These are phyloP conservation scores for Aviceda cuculoides DNA, from an alignment of 2,797 vertebrate species.

Conservation along the genomic window DNA sequence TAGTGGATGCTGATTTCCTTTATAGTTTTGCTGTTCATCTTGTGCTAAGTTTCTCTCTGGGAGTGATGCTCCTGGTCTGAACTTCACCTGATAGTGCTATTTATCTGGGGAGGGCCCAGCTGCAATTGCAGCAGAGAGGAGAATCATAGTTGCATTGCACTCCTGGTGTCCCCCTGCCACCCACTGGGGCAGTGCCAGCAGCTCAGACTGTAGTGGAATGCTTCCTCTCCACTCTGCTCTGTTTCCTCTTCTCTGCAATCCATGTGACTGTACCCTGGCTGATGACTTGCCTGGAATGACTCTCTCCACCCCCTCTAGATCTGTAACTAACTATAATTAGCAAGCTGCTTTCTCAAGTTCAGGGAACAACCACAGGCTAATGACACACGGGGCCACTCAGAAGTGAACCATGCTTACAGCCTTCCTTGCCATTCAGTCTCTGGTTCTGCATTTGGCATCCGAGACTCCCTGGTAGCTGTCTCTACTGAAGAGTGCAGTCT, in stretches of 20 bases:
- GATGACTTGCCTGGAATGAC: neutral
- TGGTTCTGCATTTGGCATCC: neutral
- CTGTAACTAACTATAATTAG: neutral
- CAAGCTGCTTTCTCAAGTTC: neutral
- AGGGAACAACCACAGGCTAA: neutral
- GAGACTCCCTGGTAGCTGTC: neutral
- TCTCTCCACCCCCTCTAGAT: neutral
- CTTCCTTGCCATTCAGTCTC: neutral
- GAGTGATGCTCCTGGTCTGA: neutral
- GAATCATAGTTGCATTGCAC: neutral
- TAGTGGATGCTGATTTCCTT: neutral
- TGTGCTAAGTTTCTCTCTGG: neutral
- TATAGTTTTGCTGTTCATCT: neutral
- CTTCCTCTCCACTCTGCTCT: neutral
- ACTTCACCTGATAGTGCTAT: neutral
- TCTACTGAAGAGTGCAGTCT: neutral
- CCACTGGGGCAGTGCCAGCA: neutral
- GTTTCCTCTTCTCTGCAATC: neutral
- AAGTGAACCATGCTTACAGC: neutral
- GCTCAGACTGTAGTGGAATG: neutral
- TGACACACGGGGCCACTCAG: neutral
- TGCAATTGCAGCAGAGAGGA: neutral
- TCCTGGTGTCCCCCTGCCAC: neutral
- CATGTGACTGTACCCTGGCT: neutral
- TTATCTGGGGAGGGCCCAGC: neutral